Conservation (phyloP, 2,797 vertebrate genomes). For the Enteromius viviparus region DNA sequence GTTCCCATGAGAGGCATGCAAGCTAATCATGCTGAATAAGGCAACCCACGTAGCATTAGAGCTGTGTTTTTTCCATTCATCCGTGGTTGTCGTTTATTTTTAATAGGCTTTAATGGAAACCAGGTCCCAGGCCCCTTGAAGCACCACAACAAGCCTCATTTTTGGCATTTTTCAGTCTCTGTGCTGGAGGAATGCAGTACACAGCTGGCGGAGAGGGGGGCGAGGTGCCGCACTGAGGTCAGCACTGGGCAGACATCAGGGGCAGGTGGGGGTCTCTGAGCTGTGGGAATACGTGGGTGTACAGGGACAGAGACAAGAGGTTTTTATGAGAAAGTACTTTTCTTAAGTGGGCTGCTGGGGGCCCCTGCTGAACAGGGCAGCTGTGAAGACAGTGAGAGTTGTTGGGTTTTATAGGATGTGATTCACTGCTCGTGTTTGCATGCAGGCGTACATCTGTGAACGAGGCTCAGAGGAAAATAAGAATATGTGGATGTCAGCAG, state of each 20-base stretch:
- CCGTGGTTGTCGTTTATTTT: slow-evolving; percentile 66
- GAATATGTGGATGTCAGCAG: slow-evolving; percentile 29
- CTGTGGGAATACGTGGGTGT: slow-evolving; percentile 55
- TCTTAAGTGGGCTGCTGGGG: slow-evolving; percentile 59
- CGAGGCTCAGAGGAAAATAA: neutral
- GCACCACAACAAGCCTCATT: slow-evolving; percentile 71
- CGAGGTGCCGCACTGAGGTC: slow-evolving; percentile 68
- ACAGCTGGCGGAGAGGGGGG: slow-evolving; percentile 74
- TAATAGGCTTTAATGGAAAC: slow-evolving; percentile 75
- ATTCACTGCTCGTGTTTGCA: slow-evolving; percentile 43
- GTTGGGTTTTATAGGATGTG: slow-evolving; percentile 57
- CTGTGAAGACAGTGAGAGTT: slow-evolving; percentile 61
- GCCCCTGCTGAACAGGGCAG: slow-evolving; percentile 66
- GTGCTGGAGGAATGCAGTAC: slow-evolving; percentile 70
- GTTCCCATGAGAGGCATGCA: neutral
- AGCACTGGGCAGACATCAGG: slow-evolving; percentile 67
- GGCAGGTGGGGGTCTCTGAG: slow-evolving; percentile 66
- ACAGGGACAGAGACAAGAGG: slow-evolving; percentile 59
- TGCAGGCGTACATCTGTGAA: slow-evolving; percentile 55
- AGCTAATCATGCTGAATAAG: slow-evolving; percentile 36
- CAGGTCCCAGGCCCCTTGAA: slow-evolving; percentile 71
- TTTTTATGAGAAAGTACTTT: slow-evolving; percentile 58
- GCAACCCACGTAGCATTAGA: slow-evolving; percentile 5
- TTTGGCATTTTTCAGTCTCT: slow-evolving; percentile 73
- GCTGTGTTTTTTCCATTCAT: slow-evolving; percentile 38